Evolutionary conservation across 2,888 invertebrate genomes (phyloP).

Genomic region (Crioceris asparagi): DNA sequence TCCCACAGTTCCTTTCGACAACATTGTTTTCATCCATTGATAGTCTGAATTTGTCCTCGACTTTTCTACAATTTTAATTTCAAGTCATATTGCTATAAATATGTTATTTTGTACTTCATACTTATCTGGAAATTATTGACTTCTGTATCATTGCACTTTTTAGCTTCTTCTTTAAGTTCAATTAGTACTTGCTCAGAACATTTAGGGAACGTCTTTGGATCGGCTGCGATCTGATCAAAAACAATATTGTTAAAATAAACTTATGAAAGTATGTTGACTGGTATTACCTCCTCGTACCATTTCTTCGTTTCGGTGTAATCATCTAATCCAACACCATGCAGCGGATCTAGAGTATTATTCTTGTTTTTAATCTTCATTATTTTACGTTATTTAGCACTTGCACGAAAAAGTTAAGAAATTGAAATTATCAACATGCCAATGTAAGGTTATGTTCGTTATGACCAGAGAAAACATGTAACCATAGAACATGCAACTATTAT

Average conservation of each 20-base stretch:
- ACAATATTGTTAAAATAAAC: neutral
- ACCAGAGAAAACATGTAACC: too few relatives aligned
- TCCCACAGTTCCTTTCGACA: conserved; percentile 69
- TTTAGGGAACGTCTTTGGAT: conserved; percentile 37
- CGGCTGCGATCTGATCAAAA: conserved; percentile 40
- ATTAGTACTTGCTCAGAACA: conserved; percentile 45
- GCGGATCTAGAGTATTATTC: too few relatives aligned
- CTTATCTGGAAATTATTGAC: conserved; percentile 51
- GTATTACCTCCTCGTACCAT: conserved; percentile 52
- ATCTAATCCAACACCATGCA: too few relatives aligned
- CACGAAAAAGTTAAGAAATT: too few relatives aligned
- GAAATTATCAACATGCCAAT: too few relatives aligned
- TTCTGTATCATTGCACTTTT: conserved; percentile 54
- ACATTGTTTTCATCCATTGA: conserved; percentile 68
- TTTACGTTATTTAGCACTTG: too few relatives aligned
- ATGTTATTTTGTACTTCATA: conserved; percentile 29
- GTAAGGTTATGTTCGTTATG: too few relatives aligned
- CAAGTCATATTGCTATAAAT: neutral
- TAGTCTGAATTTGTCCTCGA: conserved; percentile 51
- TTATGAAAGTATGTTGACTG: neutral
- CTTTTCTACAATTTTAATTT: conserved; percentile 36
- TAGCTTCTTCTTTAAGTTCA: conserved; percentile 53
- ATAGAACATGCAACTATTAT: too few relatives aligned
- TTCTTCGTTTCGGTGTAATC: conserved; percentile 50
- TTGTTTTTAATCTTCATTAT: too few relatives aligned